Base-by-base conservation (phyloP, 2,888 invertebrate genomes). In the Idaea dimidiata region DNA sequence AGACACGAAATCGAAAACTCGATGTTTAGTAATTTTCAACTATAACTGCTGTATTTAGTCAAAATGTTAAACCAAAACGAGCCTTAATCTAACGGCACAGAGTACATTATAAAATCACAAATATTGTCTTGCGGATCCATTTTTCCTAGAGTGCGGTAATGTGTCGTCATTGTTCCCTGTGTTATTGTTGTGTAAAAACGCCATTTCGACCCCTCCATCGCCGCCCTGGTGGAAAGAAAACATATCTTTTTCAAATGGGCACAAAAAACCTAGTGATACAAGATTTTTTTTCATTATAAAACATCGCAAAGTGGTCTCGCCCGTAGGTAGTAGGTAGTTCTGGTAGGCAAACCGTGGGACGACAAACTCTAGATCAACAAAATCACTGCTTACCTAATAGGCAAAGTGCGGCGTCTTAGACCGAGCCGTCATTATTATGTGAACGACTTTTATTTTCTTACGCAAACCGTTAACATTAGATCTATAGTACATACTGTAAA, bases 171-270 rank as follows among this genome's bases (percentile, higher is more conserved):
- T 87, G 66, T 81, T 86, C 0, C 87, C 87, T 58, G 87, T 84
- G 71, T 88, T 95, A 87, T 95, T 95, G 86, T 95, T 95, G 78
- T 95, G 95, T 73, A 95, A 86, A 84, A 95, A 95, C 59, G 95
- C 95, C 93, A 95, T 95, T 89, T 95, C 95, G 78, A 95, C 94
- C 0, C 89, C 88, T 43, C 86, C 83, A 62, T 92, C 92, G 1
- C 87, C 87, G 59, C 87, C 82, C 90, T 92, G 72, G 2, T 66
- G 68, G 77, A 57, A 73, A 64, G 69, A 66, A 59, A 60, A 61
- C 43, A 43, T 43, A 10, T 24, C 24, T 43, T 43, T 10, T 43
- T 43, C 43, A 43, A 10, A 43, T 10, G 43, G 10, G 43, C 43
- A 43, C 8, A 43, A 43, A 43, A 43, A 14, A 43, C 2, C 43